phyloP scores from a whole-genome alignment of 2,888 invertebrate genomes.

The Drosophila fungiperda region DNA sequence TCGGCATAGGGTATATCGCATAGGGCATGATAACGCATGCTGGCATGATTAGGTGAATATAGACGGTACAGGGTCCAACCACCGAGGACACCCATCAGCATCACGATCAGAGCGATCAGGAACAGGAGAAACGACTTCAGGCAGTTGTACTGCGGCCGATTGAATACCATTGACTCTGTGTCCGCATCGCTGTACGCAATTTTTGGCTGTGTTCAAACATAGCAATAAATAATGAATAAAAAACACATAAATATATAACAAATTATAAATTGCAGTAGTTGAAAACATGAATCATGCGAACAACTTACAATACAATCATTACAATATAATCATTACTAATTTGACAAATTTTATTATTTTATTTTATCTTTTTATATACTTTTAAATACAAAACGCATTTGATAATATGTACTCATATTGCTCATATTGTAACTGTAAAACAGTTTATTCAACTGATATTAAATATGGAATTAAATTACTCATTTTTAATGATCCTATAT shows the following conservation, averaged over 20 bases:
- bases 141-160: constrained; percentile 86
- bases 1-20: constrained; percentile 84
- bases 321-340: background rate
- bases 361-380: background rate
- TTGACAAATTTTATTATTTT: background rate
- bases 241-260: background rate
- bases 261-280: background rate
- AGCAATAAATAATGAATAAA: background rate
- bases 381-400: background rate
- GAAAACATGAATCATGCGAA: background rate
- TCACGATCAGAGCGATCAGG: constrained; percentile 89
- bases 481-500: background rate
- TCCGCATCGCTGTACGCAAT: constrained; percentile 81
- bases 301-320: background rate
- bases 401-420: background rate
- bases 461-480: background rate
- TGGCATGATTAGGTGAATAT: constrained; percentile 88
- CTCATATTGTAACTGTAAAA: background rate
- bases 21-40: constrained; percentile 84
- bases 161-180: constrained; percentile 84
- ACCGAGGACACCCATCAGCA: constrained; percentile 89
- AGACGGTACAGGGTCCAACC: constrained; percentile 92
- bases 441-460: background rate
- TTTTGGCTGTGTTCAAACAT: constrained; percentile 54
- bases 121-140: constrained; percentile 89